Evolutionary conservation across 2,888 invertebrate genomes (phyloP), one percentile per base, ranked within the genome.

Genomic region (Plebejus anna): DNA sequence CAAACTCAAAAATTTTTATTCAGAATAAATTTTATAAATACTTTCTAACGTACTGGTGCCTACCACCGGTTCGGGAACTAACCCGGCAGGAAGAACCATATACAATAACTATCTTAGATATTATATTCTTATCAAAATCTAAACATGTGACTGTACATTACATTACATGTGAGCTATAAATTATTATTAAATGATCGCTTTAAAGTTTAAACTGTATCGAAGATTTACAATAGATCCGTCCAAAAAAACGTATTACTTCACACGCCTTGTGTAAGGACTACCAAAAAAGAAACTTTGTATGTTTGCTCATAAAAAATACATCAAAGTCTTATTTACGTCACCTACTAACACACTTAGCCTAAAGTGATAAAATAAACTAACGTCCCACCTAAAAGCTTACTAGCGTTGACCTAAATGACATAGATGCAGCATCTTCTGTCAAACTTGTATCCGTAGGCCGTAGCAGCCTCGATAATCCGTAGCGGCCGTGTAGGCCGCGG

Each of bases 381-480:
- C 73, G 32, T 55, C 73, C 73, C 47, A 73, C 55, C 55, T 73
- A 73, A 73, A 73, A 73, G 73, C 73, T 73, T 51, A 55, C 73
- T 32, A 28, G n/a, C 78, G 76, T 76, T 78, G 79, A 80, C 78
- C 79, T 78, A 55, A 78, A 57, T 78, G 7, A 73, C 70, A 42
- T 77, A 73, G 71, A 71, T 13, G 1, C 66, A 66, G 9, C 66
- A 16, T 66, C 28, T 66, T 47, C 47, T 47, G 47, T 47, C 2
- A 47, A 47, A 11, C 9, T 47, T 47, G 9, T 47, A 47, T 47
- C 47, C 47, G 38, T 38, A 38, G 0, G 0, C 5, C 38, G 9
- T 47, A 47, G 47, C 47, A 47, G 47, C 47, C 42, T 9, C 42
- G n/a, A n/a, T n/a, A n/a, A n/a, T n/a, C n/a, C n/a, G n/a, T n/a